phyloP scores from a whole-genome alignment of 37 sponge, comb jelly and placozoan species.

The Amphimedon queenslandica region DNA sequence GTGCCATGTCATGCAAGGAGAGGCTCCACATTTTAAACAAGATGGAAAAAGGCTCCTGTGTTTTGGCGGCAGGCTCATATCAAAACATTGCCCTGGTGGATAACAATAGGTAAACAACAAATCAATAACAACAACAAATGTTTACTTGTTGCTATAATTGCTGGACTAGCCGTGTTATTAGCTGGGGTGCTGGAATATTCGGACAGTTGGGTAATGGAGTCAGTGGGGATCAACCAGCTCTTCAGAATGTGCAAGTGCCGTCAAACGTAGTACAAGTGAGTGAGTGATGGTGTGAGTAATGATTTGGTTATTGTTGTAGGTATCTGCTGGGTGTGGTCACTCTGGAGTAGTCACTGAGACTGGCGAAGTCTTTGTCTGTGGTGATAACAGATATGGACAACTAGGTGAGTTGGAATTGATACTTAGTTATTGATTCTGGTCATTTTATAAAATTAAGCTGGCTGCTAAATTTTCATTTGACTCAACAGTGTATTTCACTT shows the following conservation, averaged over 20 bases:
- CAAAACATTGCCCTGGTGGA: conserved; percentile 15
- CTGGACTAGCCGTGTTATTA: conserved; percentile 18
- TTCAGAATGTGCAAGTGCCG: conserved; percentile 21
- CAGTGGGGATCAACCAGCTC: conserved; percentile 33
- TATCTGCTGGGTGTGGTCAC: conserved; percentile 69
- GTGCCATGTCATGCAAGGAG: conserved; percentile 32
- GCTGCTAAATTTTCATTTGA: too few species aligned
- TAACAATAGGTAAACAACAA: too few species aligned
- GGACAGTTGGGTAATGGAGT: conserved; percentile 66
- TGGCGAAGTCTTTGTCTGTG: conserved; percentile 44
- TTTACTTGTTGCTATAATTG: not conserved
- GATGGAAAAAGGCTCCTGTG: not conserved
- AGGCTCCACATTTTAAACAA: conserved; percentile 26
- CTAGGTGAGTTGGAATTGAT: conserved; percentile 29
- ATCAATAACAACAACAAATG: not conserved
- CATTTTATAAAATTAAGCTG: too few species aligned
- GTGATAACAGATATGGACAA: conserved; percentile 57
- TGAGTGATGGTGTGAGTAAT: not conserved
- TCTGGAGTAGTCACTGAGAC: conserved; percentile 45
- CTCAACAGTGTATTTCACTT: too few species aligned
- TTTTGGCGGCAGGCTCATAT: conserved; percentile 42
- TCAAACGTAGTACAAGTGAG: conserved; percentile 45
- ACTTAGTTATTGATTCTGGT: too few species aligned
- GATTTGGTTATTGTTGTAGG: conserved; percentile 12
- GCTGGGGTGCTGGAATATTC: conserved; percentile 68